phyloP scores from a whole-genome alignment of 2,113 vertebrate species.

The Limanda limanda region DNA sequence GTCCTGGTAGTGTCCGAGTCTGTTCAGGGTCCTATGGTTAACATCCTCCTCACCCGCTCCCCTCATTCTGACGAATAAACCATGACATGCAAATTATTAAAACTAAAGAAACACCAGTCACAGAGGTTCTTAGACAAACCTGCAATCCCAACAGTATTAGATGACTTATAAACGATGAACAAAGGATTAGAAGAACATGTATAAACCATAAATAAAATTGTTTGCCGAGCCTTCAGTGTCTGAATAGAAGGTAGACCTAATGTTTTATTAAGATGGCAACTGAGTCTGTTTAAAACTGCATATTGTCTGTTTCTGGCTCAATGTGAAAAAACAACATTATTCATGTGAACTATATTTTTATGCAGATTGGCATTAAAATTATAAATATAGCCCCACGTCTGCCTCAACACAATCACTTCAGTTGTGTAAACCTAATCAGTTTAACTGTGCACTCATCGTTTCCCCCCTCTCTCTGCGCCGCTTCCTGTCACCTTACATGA shows the following conservation, averaged over 20 bases:
- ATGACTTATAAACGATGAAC: not conserved
- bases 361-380: not conserved
- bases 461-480: constrained; percentile 3
- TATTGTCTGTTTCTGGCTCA: not conserved
- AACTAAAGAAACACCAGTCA: not conserved
- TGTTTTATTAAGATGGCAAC: too few relatives aligned
- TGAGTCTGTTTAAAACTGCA: not conserved
- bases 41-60: too few relatives aligned
- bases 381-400: not conserved
- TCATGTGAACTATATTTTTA: too few relatives aligned
- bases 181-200: not conserved
- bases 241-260: too few relatives aligned
- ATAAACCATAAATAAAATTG: too few relatives aligned
- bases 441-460: not conserved
- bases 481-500: constrained; percentile 58
- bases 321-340: not conserved
- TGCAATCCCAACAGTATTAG: too few relatives aligned
- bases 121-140: too few relatives aligned
- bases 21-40: not conserved
- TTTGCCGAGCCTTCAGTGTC: too few relatives aligned
- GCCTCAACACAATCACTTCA: not conserved
- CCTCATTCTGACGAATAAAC: not conserved
- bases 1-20: not conserved
- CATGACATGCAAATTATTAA: not conserved
- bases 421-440: not conserved